Evolutionary conservation across 2,797 vertebrate genomes (phyloP).

Genomic region (Schizopygopsis pylzovi): DNA sequence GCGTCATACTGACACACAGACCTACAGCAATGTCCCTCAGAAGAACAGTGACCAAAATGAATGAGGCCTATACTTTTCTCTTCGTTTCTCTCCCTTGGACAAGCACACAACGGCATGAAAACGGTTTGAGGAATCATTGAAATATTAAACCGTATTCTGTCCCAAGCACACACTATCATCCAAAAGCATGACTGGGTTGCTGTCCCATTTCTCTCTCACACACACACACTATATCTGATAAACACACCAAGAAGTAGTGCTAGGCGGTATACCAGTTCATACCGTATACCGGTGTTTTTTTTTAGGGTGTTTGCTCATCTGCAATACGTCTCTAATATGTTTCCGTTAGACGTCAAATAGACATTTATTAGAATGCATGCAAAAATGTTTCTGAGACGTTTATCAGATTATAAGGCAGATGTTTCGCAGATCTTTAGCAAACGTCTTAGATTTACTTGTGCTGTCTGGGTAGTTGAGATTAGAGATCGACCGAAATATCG

Average conservation of each 20-base stretch:
- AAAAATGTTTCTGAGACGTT: too few species aligned
- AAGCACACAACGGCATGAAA: not conserved
- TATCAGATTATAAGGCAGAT: too few species aligned
- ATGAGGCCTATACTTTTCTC: not conserved
- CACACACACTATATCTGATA: not conserved
- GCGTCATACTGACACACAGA: slow-evolving; percentile 50
- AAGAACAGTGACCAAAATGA: slow-evolving; percentile 16
- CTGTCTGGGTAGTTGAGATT: too few species aligned
- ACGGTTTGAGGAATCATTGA: not conserved
- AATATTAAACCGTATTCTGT: not conserved
- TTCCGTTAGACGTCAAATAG: too few species aligned
- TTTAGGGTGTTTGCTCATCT: too few species aligned
- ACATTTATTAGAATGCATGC: too few species aligned
- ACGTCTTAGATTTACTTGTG: too few species aligned
- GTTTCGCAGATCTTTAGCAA: too few species aligned
- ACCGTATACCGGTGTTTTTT: too few species aligned
- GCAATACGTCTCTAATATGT: too few species aligned
- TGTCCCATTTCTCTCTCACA: not conserved
- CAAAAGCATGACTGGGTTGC: not conserved
- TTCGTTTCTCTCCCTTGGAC: not conserved
- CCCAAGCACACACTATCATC: not conserved
- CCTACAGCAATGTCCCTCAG: slow-evolving; percentile 36
- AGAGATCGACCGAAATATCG: too few species aligned
- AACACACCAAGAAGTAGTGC: not conserved
- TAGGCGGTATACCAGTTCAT: too few species aligned